Evolutionary conservation across 2,113 vertebrate species (phyloP).

Genomic region (Chamaea fasciata): DNA sequence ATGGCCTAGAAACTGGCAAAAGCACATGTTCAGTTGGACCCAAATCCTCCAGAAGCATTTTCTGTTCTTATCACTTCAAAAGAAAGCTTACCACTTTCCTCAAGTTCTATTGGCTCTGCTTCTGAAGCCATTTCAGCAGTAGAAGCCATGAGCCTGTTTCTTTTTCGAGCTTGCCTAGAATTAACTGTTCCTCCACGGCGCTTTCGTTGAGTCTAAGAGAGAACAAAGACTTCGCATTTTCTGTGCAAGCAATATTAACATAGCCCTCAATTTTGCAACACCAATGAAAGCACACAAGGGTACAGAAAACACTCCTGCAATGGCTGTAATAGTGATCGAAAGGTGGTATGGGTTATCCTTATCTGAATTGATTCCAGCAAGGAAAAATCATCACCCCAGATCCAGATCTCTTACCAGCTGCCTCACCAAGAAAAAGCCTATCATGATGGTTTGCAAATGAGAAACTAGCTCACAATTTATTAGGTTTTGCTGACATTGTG

Average conservation of each 20-base stretch:
- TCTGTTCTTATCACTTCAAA: background rate
- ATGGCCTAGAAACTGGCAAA: background rate
- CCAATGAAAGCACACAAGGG: background rate
- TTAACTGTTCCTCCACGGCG: slow-evolving; percentile 66
- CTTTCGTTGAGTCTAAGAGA: slow-evolving; percentile 54
- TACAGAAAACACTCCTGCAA: background rate
- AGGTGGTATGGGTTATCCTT: background rate
- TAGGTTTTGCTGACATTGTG: background rate
- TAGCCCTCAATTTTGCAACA: background rate
- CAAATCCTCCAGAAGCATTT: background rate
- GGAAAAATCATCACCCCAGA: background rate
- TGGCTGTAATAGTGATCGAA: background rate
- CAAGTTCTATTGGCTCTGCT: slow-evolving; percentile 70
- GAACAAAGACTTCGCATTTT: background rate
- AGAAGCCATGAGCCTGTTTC: slow-evolving; percentile 47
- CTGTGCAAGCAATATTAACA: background rate
- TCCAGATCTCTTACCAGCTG: background rate
- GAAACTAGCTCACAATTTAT: background rate
- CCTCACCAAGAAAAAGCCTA: background rate
- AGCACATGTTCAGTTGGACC: background rate
- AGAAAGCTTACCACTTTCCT: slow-evolving; percentile 69
- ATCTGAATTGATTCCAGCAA: rapidly evolving
- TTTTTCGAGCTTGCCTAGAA: slow-evolving; percentile 70
- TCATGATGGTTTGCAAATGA: background rate
- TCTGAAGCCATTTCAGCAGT: slow-evolving; percentile 64